phyloP scores from a whole-genome alignment of 2,888 invertebrate genomes.

The Rhagophthalmus giganteus region DNA sequence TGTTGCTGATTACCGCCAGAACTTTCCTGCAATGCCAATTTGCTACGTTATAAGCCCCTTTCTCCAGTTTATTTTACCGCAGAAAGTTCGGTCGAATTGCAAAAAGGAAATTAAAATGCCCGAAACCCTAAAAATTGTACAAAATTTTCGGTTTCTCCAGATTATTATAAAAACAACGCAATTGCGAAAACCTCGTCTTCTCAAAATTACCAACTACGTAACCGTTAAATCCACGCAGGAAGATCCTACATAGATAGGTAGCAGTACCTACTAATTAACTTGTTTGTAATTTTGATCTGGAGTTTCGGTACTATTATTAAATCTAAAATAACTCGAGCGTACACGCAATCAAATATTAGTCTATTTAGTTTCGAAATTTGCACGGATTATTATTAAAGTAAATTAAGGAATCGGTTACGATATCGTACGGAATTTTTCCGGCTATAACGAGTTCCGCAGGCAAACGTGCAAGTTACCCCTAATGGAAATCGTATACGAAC shows the following conservation, averaged over 20 bases:
- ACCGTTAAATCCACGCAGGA: constrained; percentile 4
- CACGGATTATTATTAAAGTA: not conserved
- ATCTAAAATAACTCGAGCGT: constrained; percentile 20
- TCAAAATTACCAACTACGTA: not conserved
- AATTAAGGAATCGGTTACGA: too few relatives aligned
- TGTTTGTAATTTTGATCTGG: constrained; percentile 22
- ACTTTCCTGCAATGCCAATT: constrained; percentile 16
- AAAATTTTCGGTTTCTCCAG: too few relatives aligned
- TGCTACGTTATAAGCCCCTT: constrained; percentile 7
- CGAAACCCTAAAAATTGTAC: too few relatives aligned
- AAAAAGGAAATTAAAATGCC: too few relatives aligned
- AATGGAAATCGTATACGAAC: too few relatives aligned
- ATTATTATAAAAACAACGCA: too few relatives aligned
- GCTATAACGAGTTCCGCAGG: too few relatives aligned
- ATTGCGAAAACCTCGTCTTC: not conserved
- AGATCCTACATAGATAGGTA: too few relatives aligned
- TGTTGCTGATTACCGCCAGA: constrained; percentile 15
- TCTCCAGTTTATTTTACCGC: too few relatives aligned
- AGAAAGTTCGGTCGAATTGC: too few relatives aligned
- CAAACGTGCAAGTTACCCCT: too few relatives aligned
- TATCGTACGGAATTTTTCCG: too few relatives aligned
- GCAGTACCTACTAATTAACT: constrained; percentile 17
- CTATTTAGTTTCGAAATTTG: constrained; percentile 10
- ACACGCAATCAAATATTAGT: constrained; percentile 13
- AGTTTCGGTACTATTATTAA: constrained; percentile 20